Evolutionary conservation across 2,888 invertebrate species (phyloP).

Genomic region (Chymomyza fuscimana): DNA sequence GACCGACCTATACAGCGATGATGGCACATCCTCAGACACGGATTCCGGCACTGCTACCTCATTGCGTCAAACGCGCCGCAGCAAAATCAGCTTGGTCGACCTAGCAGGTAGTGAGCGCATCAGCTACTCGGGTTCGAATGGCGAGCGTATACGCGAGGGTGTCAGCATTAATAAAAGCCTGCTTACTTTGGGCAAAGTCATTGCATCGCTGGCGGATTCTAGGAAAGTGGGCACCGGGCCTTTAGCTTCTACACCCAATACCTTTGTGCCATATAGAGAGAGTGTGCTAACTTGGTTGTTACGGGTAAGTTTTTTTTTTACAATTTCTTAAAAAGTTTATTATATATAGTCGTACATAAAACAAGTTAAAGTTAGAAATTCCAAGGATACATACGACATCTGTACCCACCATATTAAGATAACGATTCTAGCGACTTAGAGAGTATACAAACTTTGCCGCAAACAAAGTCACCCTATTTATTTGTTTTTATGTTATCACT

Average conservation of each 20-base stretch:
- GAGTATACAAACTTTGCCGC: no score
- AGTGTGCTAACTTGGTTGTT: conserved; percentile 90
- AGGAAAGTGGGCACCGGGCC: conserved; percentile 70
- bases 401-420: no score
- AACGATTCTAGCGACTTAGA: no score
- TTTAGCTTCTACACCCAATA: conserved; percentile 69
- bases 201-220: conserved; percentile 86
- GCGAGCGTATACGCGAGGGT: conserved; percentile 86
- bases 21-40: conserved; percentile 42
- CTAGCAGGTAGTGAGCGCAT: conserved; percentile 90
- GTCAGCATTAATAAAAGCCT: conserved; percentile 88
- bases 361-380: no score
- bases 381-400: no score
- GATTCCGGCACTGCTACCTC: conserved; percentile 50
- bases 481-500: not conserved
- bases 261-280: conserved; percentile 89
- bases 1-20: conserved; percentile 80
- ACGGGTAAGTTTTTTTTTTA: conserved; percentile 81
- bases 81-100: conserved; percentile 90
- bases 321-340: not conserved
- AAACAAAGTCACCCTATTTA: conserved; percentile 1
- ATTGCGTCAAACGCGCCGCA: conserved; percentile 80
- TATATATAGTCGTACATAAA: no score
- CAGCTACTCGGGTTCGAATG: conserved; percentile 83
- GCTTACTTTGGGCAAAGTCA: conserved; percentile 89